Base-by-base conservation (phyloP, 1,140 invertebrate genomes). In the Caenorhabditis brenneri region DNA sequence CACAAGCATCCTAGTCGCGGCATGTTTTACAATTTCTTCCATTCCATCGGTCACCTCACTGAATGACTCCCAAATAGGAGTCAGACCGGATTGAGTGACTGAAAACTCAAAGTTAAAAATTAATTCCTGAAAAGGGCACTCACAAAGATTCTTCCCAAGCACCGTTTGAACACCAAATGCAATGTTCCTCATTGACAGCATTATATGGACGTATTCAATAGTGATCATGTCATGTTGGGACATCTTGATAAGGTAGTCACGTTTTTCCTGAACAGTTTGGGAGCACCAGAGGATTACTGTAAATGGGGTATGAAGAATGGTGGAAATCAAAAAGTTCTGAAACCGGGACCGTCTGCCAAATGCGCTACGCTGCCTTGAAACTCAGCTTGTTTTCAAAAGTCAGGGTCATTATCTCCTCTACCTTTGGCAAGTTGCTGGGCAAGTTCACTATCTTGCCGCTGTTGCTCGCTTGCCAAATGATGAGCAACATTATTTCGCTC, bases 221-320 rank as follows among this genome's bases (percentile, higher is more conserved):
- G 6, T 15, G 42, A 42, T 74, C 65, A 74, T 74, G 7, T 74
- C 22, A 42, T 74, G 33, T 9, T 6, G 7, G 19, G 19, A 12
- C 1, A 74, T 74, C 46, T 42, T 74, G 2, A 74, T 24, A 9
- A 74, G 65, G 15, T 74, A 74, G 36, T 74, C 65, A 1, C 65
- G 5, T 74, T 74, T 74, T 15, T 74, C 65, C 4, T n/a, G 5
- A 24, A n/a, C 33, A 24, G 36, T 42, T 42, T 42, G 36, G 9
- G 65, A 12, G n/a, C 65, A 74, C 65, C 33, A 42, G 7, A 74
- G 29, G 29, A 74, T 42, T 24, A 74, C 65, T 65, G 58, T 65
- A 65, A 65, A n/a, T n/a, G n/a, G n/a, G n/a, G n/a, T n/a, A n/a
- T n/a, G n/a, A n/a, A n/a, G n/a, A n/a, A n/a, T n/a, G n/a, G n/a